Base-by-base conservation (phyloP, 2,888 invertebrate species). In the Dynastes hyllus region DNA sequence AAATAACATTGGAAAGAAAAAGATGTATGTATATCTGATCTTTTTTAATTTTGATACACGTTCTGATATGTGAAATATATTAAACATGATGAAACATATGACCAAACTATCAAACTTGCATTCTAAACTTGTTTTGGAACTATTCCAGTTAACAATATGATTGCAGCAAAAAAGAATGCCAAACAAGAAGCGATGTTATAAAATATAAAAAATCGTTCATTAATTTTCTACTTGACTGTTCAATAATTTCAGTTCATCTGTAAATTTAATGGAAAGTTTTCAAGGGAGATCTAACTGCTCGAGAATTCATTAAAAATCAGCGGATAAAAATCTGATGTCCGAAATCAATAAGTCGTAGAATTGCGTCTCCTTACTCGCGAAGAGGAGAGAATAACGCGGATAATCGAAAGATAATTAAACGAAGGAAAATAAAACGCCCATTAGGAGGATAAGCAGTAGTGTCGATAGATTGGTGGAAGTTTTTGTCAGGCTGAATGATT, bases 381-480 rank as follows among this genome's bases (percentile, higher is more conserved):
- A 22, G 27, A 61, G 2, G 22, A 2, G 61, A 61, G 61, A 29
- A 11, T 61, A 29, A 61, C 11, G 16, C 53, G 27, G 27, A 61
- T 61, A 61, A 61, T 61, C 61, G 61, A 29, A 27, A 61, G 61
- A 61, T 61, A 61, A 61, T 61, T 61, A 61, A 61, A 61, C 9
- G 9, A 29, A 40, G 40, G 16, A 76, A 27, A 76, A 16, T 53
- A 53, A 27, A 55, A 45, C 51, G 22, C 13, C 37, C 32, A 5
- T 45, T 40, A 50, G 2, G 13, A 13, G n/a, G n/a, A 55, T 61
- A 61, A 61, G 61, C 22, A 29, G 27, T 53, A 53, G 16, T 53
- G 53, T 61, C 27, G 61, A 22, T 61, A n/a, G 61, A 61, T 11
- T 29, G 61, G 27, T 27, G 27, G 61, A 6, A 61, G 61, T 61